These are phyloP conservation scores for Rhagoletis pomonella DNA, from an alignment of 1,140 invertebrate species.

Conservation along the genomic window DNA sequence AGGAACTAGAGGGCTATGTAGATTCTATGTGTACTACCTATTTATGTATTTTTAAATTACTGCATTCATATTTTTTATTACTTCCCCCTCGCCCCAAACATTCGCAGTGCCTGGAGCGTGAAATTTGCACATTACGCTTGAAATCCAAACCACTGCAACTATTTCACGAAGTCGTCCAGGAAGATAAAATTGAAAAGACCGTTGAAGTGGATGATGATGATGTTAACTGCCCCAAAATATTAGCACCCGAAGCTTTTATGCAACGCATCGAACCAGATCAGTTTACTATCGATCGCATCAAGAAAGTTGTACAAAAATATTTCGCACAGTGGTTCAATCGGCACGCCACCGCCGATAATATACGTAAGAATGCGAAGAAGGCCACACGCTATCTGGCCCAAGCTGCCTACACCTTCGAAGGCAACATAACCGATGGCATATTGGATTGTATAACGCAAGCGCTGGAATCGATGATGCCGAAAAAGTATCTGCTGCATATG, in stretches of 20 bases:
- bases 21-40: too few species aligned
- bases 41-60: too few species aligned
- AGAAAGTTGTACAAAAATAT: constrained; percentile 67
- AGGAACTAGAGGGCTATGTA: too few species aligned
- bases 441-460: constrained; percentile 67
- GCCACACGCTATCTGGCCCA: constrained; percentile 67
- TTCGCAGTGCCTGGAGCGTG: constrained; percentile 67
- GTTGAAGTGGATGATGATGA: constrained; percentile 58
- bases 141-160: constrained; percentile 71
- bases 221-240: constrained; percentile 62
- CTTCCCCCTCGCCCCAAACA: background rate
- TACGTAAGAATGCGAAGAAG: constrained; percentile 64
- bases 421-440: constrained; percentile 66
- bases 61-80: background rate
- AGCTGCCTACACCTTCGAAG: constrained; percentile 68
- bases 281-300: constrained; percentile 67
- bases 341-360: constrained; percentile 64
- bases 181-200: constrained; percentile 56
- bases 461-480: constrained; percentile 67
- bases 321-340: constrained; percentile 64
- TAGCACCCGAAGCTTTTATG: constrained; percentile 65
- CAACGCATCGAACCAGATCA: constrained; percentile 66
- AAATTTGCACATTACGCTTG: constrained; percentile 68
- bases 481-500: constrained; percentile 69
- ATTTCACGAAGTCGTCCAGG: constrained; percentile 58